phyloP scores from a whole-genome alignment of 1,140 invertebrate genomes.

The Macrobrachium rosenbergii region DNA sequence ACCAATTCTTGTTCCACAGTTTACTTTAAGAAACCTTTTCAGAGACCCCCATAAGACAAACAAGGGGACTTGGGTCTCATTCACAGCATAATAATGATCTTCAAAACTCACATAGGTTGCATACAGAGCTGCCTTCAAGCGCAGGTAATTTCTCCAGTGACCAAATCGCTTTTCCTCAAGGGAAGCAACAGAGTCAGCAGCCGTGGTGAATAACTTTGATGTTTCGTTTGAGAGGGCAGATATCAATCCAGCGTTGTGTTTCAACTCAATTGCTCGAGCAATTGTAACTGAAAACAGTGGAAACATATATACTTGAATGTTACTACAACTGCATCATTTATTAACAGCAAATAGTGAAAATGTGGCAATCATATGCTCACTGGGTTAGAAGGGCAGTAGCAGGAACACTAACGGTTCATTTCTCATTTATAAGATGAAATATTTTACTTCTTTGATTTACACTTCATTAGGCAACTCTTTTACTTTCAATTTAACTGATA shows the following conservation, averaged over 20 bases:
- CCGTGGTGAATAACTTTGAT: slow-evolving; percentile 76
- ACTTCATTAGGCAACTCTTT: too few relatives aligned
- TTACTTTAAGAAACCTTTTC: neutral
- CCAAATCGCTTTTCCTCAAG: slow-evolving; percentile 75
- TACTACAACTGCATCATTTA: neutral
- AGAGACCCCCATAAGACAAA: too few relatives aligned
- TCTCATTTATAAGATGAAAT: too few relatives aligned
- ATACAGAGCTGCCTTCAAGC: slow-evolving; percentile 78
- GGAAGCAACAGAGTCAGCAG: slow-evolving; percentile 75
- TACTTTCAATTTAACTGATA: too few relatives aligned
- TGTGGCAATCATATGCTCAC: neutral
- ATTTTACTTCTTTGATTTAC: too few relatives aligned
- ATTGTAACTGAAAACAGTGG: slow-evolving; percentile 76
- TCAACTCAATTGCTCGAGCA: slow-evolving; percentile 80
- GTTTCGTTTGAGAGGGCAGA: slow-evolving; percentile 80
- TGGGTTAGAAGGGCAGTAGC: neutral
- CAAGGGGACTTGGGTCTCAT: too few relatives aligned
- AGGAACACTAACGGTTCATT: neutral
- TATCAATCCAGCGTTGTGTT: slow-evolving; percentile 78
- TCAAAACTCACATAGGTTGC: slow-evolving; percentile 75
- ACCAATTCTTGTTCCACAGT: neutral
- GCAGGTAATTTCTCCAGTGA: slow-evolving; percentile 81
- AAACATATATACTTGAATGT: neutral
- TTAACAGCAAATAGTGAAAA: neutral
- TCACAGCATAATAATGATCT: slow-evolving; percentile 9